These are phyloP conservation scores for Hydropsyche tenuis DNA, from an alignment of 1,140 invertebrate genomes.

Conservation along the genomic window DNA sequence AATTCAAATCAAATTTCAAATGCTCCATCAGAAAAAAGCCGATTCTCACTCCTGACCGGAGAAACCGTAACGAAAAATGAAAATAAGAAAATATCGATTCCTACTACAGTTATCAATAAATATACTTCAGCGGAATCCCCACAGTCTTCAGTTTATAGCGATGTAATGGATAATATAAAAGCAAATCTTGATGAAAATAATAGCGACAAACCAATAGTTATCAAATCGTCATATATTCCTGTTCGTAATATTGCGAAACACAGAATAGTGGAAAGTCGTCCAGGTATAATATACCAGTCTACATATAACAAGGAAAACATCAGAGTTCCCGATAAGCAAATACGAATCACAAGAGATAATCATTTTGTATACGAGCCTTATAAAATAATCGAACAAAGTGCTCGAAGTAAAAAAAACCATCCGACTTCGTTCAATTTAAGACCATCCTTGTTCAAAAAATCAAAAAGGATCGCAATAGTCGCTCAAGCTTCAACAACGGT, in stretches of 20 bases:
- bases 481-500: constrained; percentile 52
- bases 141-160: constrained; percentile 50
- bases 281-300: constrained; percentile 43
- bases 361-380: constrained; percentile 60
- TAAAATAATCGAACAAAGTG: constrained; percentile 58
- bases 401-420: constrained; percentile 57
- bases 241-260: too few species aligned
- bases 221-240: too few species aligned
- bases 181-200: constrained; percentile 38
- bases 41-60: constrained; percentile 1
- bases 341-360: constrained; percentile 55
- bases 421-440: constrained; percentile 57
- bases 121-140: constrained; percentile 40
- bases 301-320: constrained; percentile 51
- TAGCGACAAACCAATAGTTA: background rate
- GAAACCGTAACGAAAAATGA: constrained; percentile 6
- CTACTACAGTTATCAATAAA: constrained; percentile 42
- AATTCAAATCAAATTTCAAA: background rate
- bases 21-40: background rate
- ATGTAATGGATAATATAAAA: constrained; percentile 52
- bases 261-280: background rate
- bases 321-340: constrained; percentile 39
- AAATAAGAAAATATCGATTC: constrained; percentile 32
- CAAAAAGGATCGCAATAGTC: constrained; percentile 56
- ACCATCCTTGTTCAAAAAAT: constrained; percentile 55